Evolutionary conservation across 2,797 vertebrate genomes (phyloP).

Genomic region (Linurgus olivaceus): DNA sequence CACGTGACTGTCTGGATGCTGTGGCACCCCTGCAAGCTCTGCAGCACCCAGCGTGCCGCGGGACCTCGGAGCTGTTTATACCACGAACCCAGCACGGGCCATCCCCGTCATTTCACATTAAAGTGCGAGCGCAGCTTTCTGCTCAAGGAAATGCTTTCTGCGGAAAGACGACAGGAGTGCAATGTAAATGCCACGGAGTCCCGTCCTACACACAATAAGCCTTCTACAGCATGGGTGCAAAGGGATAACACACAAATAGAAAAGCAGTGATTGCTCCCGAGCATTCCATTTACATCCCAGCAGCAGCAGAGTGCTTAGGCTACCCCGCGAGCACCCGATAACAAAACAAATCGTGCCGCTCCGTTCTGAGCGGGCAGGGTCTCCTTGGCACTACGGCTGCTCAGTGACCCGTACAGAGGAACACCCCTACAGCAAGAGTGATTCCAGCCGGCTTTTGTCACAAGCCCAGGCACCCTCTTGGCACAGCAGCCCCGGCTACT

Average conservation of each 20-base stretch:
- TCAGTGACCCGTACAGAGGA: neutral
- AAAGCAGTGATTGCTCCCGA: neutral
- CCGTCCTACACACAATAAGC: neutral
- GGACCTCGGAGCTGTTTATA: neutral
- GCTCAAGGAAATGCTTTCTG: neutral
- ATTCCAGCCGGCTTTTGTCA: neutral
- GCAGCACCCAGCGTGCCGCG: fast-evolving
- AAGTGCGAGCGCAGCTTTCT: neutral
- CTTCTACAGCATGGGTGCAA: neutral
- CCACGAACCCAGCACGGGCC: neutral
- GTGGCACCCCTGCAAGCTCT: neutral
- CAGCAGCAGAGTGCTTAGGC: neutral
- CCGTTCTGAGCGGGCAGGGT: neutral
- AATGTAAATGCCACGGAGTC: neutral
- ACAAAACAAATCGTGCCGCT: neutral
- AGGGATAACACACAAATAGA: neutral
- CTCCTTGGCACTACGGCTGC: neutral
- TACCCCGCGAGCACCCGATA: neutral
- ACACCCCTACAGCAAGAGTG: neutral
- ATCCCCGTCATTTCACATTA: neutral
- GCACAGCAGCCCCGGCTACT: neutral
- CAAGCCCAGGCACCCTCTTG: neutral
- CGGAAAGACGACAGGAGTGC: neutral
- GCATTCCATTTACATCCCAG: neutral
- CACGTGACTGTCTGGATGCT: neutral